Evolutionary conservation across 2,888 invertebrate species (phyloP).

Genomic region (Rapana venosa): DNA sequence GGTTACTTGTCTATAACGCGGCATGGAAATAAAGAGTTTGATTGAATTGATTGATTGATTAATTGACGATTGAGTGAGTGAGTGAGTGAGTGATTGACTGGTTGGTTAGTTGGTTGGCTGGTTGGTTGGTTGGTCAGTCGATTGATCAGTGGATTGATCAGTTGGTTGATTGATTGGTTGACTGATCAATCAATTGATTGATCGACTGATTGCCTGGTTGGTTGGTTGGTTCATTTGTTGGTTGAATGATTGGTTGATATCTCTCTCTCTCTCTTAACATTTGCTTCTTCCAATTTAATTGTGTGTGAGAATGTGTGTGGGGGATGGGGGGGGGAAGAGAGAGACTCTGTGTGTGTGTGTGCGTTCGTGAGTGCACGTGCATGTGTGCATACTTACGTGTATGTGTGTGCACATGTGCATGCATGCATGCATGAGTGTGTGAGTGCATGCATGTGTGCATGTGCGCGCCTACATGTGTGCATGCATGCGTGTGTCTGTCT

Average conservation of each 20-base stretch:
- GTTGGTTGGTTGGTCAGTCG: neutral
- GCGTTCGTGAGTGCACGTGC: neutral
- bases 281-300: neutral
- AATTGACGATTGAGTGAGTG: neutral
- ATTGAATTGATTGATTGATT: neutral
- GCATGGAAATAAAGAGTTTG: too few relatives aligned
- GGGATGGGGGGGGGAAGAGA: neutral
- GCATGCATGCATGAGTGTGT: neutral
- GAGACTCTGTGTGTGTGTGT: neutral
- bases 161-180: neutral
- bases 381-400: neutral
- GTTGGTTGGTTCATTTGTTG: too few relatives aligned
- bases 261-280: constrained; percentile 10
- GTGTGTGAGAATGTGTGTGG: constrained; percentile 15
- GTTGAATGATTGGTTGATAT: neutral
- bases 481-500: neutral
- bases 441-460: neutral
- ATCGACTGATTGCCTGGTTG: neutral
- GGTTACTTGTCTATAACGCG: too few relatives aligned
- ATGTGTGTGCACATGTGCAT: constrained; percentile 12
- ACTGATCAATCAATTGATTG: neutral
- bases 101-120: neutral
- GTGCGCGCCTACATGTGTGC: neutral
- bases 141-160: neutral
- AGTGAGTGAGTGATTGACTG: neutral